Conservation (phyloP, 2,797 vertebrate species). For the Phaenicophaeus curvirostris region DNA sequence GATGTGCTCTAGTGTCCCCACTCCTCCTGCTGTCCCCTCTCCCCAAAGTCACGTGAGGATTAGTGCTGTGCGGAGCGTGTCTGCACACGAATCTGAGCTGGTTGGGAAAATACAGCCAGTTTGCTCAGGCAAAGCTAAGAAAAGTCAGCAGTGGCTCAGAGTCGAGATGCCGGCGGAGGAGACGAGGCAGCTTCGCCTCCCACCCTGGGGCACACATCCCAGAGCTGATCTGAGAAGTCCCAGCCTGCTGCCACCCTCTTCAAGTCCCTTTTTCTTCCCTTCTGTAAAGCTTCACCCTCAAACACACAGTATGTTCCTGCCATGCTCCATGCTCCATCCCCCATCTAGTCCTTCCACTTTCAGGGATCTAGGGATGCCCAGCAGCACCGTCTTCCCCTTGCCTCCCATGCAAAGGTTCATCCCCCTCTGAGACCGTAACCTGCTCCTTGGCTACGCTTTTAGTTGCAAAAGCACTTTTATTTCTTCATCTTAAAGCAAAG, state of each 20-base stretch:
- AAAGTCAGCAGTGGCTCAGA: background rate
- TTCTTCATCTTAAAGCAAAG: background rate
- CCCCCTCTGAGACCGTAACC: background rate
- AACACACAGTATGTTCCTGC: background rate
- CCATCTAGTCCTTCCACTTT: background rate
- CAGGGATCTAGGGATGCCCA: background rate
- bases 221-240: background rate
- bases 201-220: rapidly evolving
- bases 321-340: rapidly evolving
- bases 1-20: rapidly evolving
- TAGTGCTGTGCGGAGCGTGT: rapidly evolving
- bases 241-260: background rate
- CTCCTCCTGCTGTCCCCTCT: background rate
- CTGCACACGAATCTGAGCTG: background rate
- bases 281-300: background rate
- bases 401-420: background rate
- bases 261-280: background rate
- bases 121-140: background rate
- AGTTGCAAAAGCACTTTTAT: background rate
- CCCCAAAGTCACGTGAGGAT: background rate
- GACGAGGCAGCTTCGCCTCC: background rate
- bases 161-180: background rate
- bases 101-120: background rate
- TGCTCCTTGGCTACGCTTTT: background rate
- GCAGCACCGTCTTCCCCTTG: background rate